Percentiles rank a stretch among this genome's conserved stretches.
Evolutionary conservation across 2,797 vertebrate genomes (phyloP).

Genomic region (Zalophus californianus): DNA sequence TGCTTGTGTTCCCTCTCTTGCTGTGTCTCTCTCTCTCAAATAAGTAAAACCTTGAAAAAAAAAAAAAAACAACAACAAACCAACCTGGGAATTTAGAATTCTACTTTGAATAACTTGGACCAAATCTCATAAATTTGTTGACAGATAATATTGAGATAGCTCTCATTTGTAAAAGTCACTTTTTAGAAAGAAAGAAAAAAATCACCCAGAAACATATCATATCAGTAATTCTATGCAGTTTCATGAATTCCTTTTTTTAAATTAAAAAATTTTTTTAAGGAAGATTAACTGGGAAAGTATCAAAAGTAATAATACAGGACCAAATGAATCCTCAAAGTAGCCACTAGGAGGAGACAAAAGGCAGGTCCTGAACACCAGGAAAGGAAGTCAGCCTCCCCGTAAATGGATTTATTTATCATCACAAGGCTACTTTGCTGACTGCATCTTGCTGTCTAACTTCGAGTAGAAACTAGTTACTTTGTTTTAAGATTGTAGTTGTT

Average conservation of each 20-base stretch:
- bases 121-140: neutral
- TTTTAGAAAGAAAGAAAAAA: neutral
- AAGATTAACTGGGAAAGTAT: neutral
- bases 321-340: neutral
- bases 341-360: constrained; percentile 23
- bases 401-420: fast-evolving
- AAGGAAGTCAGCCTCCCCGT: neutral
- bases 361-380: neutral
- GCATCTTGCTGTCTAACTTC: neutral
- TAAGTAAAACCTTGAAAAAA: no score
- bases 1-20: no score
- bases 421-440: neutral
- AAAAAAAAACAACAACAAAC: no score
- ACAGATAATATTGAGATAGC: neutral
- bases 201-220: neutral
- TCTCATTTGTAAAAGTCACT: neutral
- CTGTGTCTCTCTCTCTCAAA: no score
- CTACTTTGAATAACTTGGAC: constrained; percentile 22
- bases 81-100: constrained; percentile 32
- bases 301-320: neutral
- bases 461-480: neutral
- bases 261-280: neutral
- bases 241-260: neutral
- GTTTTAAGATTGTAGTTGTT: neutral
- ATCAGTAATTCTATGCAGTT: neutral